These are phyloP conservation scores for Hypercompe scribonia DNA, from an alignment of 2,888 invertebrate genomes.

Conservation along the genomic window DNA sequence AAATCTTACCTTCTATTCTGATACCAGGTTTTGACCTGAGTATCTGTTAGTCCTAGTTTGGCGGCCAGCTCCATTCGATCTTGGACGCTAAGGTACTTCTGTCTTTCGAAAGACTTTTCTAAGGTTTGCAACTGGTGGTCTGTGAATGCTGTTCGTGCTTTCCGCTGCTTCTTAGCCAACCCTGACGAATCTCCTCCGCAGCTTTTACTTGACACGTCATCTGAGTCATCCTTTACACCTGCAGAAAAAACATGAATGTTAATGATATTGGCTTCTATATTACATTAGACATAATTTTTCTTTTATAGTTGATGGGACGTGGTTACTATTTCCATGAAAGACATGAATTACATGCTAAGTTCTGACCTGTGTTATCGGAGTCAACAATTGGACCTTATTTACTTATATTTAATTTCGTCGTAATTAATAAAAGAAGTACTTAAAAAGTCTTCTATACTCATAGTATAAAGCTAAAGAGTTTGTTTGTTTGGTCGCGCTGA, in stretches of 20 bases:
- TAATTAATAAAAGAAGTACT: no score
- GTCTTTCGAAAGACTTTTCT: slow-evolving; percentile 98
- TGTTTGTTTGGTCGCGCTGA: no score
- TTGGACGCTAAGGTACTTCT: slow-evolving; percentile 98
- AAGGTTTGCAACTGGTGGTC: slow-evolving; percentile 98
- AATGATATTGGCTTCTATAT: background rate
- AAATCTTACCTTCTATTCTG: slow-evolving; percentile 96
- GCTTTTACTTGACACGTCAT: slow-evolving; percentile 88
- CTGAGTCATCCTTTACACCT: slow-evolving; percentile 96
- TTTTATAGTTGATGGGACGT: no score
- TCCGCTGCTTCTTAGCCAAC: slow-evolving; percentile 96
- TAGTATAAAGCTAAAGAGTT: no score
- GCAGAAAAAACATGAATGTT: slow-evolving; percentile 52
- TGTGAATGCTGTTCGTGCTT: slow-evolving; percentile 99
- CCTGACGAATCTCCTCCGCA: slow-evolving; percentile 79
- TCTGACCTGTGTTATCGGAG: no score
- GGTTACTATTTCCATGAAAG: no score
- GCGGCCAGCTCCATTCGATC: slow-evolving; percentile 99
- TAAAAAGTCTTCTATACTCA: no score
- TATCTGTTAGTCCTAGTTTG: slow-evolving; percentile 97
- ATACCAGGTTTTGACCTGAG: slow-evolving; percentile 99
- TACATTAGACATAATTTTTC: no score
- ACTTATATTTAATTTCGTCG: no score
- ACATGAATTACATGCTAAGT: no score
- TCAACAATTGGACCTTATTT: no score